A percentile compares a stretch with the other conserved stretches of the same genome.
These are phyloP conservation scores for Lacanobia oleracea DNA, from an alignment of 2,888 invertebrate species.

Conservation along the genomic window DNA sequence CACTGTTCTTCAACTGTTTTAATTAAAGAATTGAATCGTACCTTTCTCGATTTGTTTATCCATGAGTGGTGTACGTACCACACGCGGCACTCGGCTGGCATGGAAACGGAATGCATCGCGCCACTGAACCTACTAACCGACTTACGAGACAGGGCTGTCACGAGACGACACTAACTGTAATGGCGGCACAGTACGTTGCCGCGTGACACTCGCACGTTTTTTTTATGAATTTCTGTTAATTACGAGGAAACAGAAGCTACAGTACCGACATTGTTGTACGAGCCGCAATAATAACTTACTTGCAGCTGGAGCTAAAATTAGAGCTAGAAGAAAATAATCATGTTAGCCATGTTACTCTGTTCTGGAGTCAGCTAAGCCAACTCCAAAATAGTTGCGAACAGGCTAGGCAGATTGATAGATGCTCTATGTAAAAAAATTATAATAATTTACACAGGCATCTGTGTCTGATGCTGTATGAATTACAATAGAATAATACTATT, in stretches of 20 bases:
- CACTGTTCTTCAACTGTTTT: not conserved
- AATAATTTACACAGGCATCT: too few species aligned
- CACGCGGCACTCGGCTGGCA: slow-evolving; percentile 58
- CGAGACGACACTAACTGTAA: slow-evolving; percentile 16
- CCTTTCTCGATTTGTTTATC: slow-evolving; percentile 58
- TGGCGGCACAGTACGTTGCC: not conserved
- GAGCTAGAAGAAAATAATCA: too few species aligned
- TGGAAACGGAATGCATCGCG: slow-evolving; percentile 67
- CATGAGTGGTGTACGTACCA: slow-evolving; percentile 49
- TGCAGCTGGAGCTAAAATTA: not conserved
- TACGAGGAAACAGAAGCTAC: not conserved
- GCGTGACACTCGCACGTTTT: slow-evolving; percentile 5
- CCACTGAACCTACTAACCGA: slow-evolving; percentile 67
- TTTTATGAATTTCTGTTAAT: not conserved
- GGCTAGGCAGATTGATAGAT: too few species aligned
- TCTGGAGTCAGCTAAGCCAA: too few species aligned
- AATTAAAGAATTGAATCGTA: slow-evolving; percentile 28
- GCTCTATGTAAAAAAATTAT: too few species aligned
- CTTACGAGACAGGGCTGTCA: slow-evolving; percentile 59
- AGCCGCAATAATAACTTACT: not conserved
- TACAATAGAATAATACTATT: too few species aligned
- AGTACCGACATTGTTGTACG: not conserved
- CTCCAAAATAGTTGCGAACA: too few species aligned
- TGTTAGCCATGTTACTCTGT: too few species aligned
- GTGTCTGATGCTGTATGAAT: too few species aligned